phyloP scores from a whole-genome alignment of 2,888 invertebrate genomes.

The Antheraea assamensis region DNA sequence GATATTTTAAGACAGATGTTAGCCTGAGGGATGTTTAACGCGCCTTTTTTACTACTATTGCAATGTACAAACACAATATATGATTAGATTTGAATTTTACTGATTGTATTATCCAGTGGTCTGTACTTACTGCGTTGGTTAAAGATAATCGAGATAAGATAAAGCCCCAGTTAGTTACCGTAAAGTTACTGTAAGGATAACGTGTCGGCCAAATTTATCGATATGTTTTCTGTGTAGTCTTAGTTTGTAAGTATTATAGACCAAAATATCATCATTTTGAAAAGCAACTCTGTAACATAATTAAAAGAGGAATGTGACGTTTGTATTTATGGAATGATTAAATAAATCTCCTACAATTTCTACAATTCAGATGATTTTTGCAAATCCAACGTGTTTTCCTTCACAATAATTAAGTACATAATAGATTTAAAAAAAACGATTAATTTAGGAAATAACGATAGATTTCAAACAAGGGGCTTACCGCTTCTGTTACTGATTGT shows the following conservation, averaged over 20 bases:
- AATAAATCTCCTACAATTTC: no score
- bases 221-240: not conserved
- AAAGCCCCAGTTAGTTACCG: no score
- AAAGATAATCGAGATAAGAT: not conserved
- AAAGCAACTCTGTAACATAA: not conserved
- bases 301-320: not conserved
- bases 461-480: no score
- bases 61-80: not conserved
- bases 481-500: no score
- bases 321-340: not conserved
- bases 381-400: no score
- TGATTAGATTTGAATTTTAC: not conserved
- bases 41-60: not conserved
- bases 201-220: not conserved
- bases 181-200: not conserved
- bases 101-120: not conserved
- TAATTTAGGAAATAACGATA: no score
- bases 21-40: not conserved
- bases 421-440: no score
- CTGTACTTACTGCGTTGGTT: not conserved
- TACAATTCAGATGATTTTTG: no score
- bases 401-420: no score
- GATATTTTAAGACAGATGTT: slow-evolving; percentile 4
- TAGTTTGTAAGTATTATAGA: not conserved
- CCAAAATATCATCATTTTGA: not conserved